phyloP scores from a whole-genome alignment of 2,797 vertebrate genomes.

The Falco biarmicus region DNA sequence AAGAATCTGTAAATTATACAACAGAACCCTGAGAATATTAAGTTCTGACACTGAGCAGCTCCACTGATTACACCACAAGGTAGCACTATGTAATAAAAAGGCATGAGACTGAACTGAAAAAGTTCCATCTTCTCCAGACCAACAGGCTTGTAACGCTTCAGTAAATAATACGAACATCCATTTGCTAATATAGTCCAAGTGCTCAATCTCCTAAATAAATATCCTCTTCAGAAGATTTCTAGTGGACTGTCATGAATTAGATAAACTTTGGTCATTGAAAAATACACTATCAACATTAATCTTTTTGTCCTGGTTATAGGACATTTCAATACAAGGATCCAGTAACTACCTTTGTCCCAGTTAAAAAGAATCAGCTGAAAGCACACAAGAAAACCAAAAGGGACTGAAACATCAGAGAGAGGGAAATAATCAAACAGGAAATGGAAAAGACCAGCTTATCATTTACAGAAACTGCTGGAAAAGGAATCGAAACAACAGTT shows the following conservation, averaged over 20 bases:
- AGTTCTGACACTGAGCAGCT: neutral
- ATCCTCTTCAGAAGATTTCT: neutral
- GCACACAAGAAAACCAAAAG: neutral
- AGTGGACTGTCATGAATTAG: neutral
- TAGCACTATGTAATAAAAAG: neutral
- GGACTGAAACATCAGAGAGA: neutral
- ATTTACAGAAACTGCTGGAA: neutral
- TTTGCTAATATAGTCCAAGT: neutral
- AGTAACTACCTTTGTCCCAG: neutral
- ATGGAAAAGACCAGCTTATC: neutral
- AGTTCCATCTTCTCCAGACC: neutral
- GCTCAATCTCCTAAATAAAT: constrained; percentile 23
- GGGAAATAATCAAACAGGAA: neutral
- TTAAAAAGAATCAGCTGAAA: neutral
- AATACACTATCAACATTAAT: neutral
- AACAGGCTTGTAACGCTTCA: neutral
- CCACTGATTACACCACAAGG: neutral
- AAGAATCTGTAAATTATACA: neutral
- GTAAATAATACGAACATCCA: neutral
- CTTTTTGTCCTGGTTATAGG: neutral
- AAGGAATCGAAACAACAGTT: neutral
- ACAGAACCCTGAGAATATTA: neutral
- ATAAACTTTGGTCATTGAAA: constrained; percentile 4
- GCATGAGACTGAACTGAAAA: neutral
- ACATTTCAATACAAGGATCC: neutral